Evolutionary conservation across 2,113 vertebrate genomes (phyloP).

Genomic region (Pica pica): DNA sequence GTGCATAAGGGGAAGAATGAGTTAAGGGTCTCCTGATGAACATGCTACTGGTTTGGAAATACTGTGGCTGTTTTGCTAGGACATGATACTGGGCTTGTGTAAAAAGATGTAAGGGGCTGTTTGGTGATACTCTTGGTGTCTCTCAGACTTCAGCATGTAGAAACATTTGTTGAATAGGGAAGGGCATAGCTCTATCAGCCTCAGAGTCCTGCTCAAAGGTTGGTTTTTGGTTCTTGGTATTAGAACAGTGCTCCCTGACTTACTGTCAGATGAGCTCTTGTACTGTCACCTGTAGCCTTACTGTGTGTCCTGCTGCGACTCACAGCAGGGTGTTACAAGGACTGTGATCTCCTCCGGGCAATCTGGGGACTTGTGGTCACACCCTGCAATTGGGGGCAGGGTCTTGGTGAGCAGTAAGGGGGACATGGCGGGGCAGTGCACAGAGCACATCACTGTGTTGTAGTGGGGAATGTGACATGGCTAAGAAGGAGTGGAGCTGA

Average conservation of each 20-base stretch:
- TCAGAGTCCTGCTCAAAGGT: background rate
- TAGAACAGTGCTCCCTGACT: background rate
- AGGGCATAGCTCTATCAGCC: background rate
- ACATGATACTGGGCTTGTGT: background rate
- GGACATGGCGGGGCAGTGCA: background rate
- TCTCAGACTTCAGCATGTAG: background rate
- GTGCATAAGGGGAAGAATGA: background rate
- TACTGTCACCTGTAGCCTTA: background rate
- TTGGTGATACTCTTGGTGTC: background rate
- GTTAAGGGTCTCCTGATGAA: background rate
- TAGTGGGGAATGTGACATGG: background rate
- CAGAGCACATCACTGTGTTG: background rate
- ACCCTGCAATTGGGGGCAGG: background rate
- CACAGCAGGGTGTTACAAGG: background rate
- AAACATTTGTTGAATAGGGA: background rate
- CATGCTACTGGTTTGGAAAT: background rate
- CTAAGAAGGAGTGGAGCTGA: background rate
- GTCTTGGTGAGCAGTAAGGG: background rate
- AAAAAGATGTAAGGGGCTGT: background rate
- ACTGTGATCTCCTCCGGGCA: background rate
- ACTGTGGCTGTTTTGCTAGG: background rate
- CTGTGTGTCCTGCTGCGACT: background rate
- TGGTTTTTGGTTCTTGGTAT: background rate
- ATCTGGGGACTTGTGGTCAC: too few relatives aligned
- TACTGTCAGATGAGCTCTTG: background rate